A percentile compares a stretch with the other conserved stretches of the same genome.
Evolutionary conservation across 2,113 vertebrate genomes (phyloP).

Genomic region (Phyllostomus hastatus): DNA sequence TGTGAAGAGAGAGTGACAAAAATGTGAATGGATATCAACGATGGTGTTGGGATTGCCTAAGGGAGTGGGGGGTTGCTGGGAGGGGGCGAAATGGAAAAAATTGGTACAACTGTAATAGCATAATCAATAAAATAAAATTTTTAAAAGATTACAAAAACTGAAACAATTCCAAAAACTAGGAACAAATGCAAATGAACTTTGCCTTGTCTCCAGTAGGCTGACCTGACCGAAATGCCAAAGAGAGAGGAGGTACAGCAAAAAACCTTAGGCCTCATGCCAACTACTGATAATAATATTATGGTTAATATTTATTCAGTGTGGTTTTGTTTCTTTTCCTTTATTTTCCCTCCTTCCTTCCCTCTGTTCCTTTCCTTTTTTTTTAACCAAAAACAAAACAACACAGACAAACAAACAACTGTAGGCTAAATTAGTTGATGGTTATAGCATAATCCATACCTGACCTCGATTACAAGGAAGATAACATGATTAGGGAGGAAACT

Average conservation of each 20-base stretch:
- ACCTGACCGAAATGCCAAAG: neutral
- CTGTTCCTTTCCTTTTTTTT: neutral
- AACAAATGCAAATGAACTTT: neutral
- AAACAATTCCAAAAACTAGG: too few relatives aligned
- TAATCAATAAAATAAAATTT: too few relatives aligned
- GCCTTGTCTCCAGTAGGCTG: neutral
- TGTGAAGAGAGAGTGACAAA: neutral
- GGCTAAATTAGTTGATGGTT: neutral
- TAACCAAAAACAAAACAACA: neutral
- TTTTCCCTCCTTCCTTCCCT: neutral
- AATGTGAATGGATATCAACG: too few relatives aligned
- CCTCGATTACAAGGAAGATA: neutral
- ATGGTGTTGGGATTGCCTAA: too few relatives aligned
- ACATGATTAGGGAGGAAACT: neutral
- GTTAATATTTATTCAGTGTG: neutral
- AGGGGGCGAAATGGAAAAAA: too few relatives aligned
- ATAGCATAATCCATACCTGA: neutral
- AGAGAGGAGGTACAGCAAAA: neutral
- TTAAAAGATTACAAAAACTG: too few relatives aligned
- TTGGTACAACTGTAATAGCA: too few relatives aligned
- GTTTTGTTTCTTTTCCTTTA: neutral
- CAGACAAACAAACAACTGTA: neutral
- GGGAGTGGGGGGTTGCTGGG: too few relatives aligned
- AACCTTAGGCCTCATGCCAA: neutral
- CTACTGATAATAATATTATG: neutral